Percentiles rank a stretch among this genome's conserved stretches.
These are phyloP conservation scores for Macropodus opercularis DNA, from an alignment of 2,797 vertebrate genomes.

Conservation along the genomic window DNA sequence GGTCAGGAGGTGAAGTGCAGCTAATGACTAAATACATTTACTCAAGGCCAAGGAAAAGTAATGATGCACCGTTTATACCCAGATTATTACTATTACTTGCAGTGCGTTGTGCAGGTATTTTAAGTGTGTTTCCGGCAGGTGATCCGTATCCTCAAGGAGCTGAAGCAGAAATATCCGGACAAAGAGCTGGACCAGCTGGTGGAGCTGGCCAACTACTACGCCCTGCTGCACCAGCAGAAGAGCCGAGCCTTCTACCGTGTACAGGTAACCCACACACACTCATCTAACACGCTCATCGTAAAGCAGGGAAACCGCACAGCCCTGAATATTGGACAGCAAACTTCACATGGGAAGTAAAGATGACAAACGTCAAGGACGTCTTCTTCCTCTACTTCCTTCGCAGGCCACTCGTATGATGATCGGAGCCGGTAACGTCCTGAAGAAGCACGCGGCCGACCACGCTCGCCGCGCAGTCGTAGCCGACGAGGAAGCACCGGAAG, in stretches of 20 bases:
- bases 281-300: too few relatives aligned
- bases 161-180: slow-evolving; percentile 95
- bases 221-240: slow-evolving; percentile 94
- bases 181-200: slow-evolving; percentile 94
- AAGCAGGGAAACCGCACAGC: too few relatives aligned
- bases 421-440: slow-evolving; percentile 93
- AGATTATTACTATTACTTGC: too few relatives aligned
- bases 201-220: slow-evolving; percentile 93
- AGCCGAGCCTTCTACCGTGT: slow-evolving; percentile 97
- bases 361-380: too few relatives aligned
- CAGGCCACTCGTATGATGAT: slow-evolving; percentile 95
- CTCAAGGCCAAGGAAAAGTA: too few relatives aligned
- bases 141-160: slow-evolving; percentile 94
- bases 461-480: slow-evolving; percentile 67
- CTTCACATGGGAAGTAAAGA: too few relatives aligned
- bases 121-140: slow-evolving; percentile 80
- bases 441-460: slow-evolving; percentile 87
- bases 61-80: too few relatives aligned
- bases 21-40: neutral
- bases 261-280: slow-evolving; percentile 66
- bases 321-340: too few relatives aligned
- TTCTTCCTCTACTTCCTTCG: neutral
- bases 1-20: slow-evolving; percentile 8
- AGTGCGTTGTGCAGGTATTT: too few relatives aligned
- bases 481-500: slow-evolving; percentile 68